These are phyloP conservation scores for Lepus americanus DNA, from an alignment of 2,113 vertebrate genomes.

Conservation along the genomic window DNA sequence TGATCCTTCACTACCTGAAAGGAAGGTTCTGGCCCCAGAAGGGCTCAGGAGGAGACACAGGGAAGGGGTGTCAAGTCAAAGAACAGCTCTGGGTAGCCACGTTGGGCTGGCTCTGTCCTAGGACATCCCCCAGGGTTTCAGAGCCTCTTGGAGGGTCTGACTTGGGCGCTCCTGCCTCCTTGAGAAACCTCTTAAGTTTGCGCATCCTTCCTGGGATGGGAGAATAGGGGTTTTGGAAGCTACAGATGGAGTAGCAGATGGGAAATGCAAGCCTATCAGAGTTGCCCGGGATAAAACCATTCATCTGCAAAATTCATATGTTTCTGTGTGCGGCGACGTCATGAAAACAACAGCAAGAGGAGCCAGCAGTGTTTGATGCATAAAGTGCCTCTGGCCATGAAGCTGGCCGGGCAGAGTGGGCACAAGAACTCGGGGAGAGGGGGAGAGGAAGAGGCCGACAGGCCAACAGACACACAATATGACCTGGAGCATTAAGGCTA, in stretches of 20 bases:
- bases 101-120: neutral
- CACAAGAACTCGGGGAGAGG: neutral
- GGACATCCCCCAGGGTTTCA: neutral
- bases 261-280: constrained; percentile 83
- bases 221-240: constrained; percentile 70
- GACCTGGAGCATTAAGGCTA: too few relatives aligned
- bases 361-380: constrained; percentile 65
- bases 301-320: constrained; percentile 87
- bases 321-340: constrained; percentile 72
- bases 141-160: neutral
- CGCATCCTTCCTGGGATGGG: constrained; percentile 75
- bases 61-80: neutral
- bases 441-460: neutral
- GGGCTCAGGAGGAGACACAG: neutral
- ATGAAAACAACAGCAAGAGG: constrained; percentile 74
- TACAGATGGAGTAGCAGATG: constrained; percentile 89
- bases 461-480: rapidly evolving
- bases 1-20: neutral
- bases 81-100: neutral
- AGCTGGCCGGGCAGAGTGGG: constrained; percentile 36
- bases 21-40: neutral
- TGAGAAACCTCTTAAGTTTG: constrained; percentile 24
- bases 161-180: neutral
- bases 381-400: constrained; percentile 38
- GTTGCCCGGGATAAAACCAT: constrained; percentile 84